These are phyloP conservation scores for Aselliscus stoliczkanus DNA, from an alignment of 2,797 vertebrate genomes.

Conservation along the genomic window DNA sequence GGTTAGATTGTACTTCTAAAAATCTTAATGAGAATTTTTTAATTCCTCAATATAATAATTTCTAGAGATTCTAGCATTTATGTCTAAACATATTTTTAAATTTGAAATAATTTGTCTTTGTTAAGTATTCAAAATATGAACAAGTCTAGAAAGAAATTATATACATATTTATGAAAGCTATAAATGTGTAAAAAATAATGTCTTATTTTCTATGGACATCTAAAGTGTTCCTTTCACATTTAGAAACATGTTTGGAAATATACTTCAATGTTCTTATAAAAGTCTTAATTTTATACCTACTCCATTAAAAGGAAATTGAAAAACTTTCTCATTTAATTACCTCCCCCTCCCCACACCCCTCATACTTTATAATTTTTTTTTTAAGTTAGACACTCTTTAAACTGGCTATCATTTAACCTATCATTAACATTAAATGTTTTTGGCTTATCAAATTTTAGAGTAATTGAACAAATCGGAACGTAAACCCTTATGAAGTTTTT, in stretches of 20 bases:
- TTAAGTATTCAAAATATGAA: constrained; percentile 2
- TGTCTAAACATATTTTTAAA: background rate
- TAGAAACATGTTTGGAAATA: background rate
- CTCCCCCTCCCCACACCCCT: background rate
- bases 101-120: background rate
- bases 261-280: background rate
- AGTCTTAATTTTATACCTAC: background rate
- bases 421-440: background rate
- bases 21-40: background rate
- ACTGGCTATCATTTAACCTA: background rate
- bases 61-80: background rate
- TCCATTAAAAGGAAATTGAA: background rate
- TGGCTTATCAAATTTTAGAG: background rate
- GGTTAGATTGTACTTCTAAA: background rate
- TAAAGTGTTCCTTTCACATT: background rate
- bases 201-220: background rate
- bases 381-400: background rate
- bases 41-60: background rate
- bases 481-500: background rate
- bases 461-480: background rate
- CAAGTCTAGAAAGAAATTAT: background rate
- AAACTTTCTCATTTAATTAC: background rate
- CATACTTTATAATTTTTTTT: background rate
- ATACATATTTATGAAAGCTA: background rate
- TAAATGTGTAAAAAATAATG: background rate